Evolutionary conservation across 2,113 vertebrate species (phyloP).

Genomic region (Platanista minor): DNA sequence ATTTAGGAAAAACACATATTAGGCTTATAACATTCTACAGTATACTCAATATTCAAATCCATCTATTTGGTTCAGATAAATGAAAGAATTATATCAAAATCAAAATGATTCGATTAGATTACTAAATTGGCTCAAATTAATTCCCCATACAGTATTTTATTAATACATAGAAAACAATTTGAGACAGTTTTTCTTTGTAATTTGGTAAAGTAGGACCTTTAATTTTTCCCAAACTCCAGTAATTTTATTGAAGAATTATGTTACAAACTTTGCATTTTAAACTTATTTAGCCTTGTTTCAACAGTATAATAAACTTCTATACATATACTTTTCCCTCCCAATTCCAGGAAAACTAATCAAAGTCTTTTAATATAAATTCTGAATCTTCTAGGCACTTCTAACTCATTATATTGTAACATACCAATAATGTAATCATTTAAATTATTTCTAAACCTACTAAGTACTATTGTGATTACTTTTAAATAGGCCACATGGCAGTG

Average conservation of each 20-base stretch:
- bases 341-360: conserved; percentile 42
- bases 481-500: not conserved
- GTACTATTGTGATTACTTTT: conserved; percentile 35
- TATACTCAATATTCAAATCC: not conserved
- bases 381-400: not conserved
- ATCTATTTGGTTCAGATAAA: not conserved
- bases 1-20: not conserved
- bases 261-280: not conserved
- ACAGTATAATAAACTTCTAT: not conserved
- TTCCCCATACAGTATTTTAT: not conserved
- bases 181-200: not conserved
- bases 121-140: not conserved
- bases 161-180: not conserved
- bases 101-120: not conserved
- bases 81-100: not conserved
- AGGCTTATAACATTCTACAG: not conserved
- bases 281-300: not conserved
- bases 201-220: not conserved
- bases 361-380: conserved; percentile 10
- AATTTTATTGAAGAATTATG: not conserved
- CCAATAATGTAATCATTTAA: conserved; percentile 46
- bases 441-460: conserved; percentile 55
- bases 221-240: not conserved
- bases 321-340: not conserved
- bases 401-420: conserved; percentile 15